These are phyloP conservation scores for Epinephelus coioides DNA, from an alignment of 2,797 vertebrate species.

Conservation along the genomic window DNA sequence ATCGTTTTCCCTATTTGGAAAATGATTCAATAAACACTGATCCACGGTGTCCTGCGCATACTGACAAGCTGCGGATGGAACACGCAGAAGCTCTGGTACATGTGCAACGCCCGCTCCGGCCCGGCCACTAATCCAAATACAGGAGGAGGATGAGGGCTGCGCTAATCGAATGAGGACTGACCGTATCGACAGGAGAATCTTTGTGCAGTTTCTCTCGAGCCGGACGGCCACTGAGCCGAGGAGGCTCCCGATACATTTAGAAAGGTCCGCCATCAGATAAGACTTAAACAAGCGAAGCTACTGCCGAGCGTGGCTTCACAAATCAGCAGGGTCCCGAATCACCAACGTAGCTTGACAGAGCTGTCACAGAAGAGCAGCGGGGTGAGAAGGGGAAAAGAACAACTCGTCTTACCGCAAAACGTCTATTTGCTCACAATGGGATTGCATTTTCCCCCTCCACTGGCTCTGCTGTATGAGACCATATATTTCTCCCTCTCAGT, in stretches of 20 bases:
- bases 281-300: too few relatives aligned
- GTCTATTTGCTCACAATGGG: slow-evolving; percentile 69
- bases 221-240: slow-evolving; percentile 63
- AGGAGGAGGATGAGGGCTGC: slow-evolving; percentile 59
- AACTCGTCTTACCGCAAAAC: too few relatives aligned
- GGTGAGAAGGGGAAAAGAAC: too few relatives aligned
- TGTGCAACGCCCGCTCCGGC: slow-evolving; percentile 54
- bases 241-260: slow-evolving; percentile 73
- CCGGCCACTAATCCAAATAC: slow-evolving; percentile 78
- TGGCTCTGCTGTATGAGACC: slow-evolving; percentile 41
- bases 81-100: slow-evolving; percentile 61
- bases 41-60: slow-evolving; percentile 80
- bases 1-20: slow-evolving; percentile 87
- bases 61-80: slow-evolving; percentile 79
- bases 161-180: slow-evolving; percentile 85
- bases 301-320: too few relatives aligned
- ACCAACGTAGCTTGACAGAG: too few relatives aligned
- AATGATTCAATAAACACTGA: slow-evolving; percentile 89
- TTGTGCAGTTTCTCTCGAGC: slow-evolving; percentile 57
- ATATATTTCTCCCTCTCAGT: slow-evolving; percentile 41
- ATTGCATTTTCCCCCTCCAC: slow-evolving; percentile 63
- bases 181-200: slow-evolving; percentile 79
- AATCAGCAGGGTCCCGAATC: too few relatives aligned
- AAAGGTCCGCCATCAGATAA: slow-evolving; percentile 75
- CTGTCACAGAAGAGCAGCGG: too few relatives aligned